Conservation (phyloP, 2,888 invertebrate genomes). For the Kryphioiulus occultus region DNA sequence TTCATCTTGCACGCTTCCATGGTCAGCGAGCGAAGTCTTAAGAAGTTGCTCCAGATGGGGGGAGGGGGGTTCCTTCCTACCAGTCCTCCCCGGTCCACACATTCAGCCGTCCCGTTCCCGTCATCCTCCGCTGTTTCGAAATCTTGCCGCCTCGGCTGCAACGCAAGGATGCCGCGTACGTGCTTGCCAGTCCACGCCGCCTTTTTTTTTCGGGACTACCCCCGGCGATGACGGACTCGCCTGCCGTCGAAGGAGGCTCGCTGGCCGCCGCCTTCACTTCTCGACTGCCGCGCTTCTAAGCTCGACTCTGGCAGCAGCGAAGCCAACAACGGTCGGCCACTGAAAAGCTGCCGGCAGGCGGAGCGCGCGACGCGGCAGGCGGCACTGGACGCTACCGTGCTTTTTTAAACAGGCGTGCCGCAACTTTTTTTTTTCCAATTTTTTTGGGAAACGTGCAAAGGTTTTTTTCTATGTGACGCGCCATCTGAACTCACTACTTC, state of each 20-base stretch:
- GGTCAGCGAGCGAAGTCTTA: background rate
- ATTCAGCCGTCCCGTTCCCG: background rate
- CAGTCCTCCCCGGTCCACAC: background rate
- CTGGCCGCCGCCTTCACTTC: background rate
- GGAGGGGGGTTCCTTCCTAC: background rate
- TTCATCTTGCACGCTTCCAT: background rate
- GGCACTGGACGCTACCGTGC: background rate
- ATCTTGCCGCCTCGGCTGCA: background rate
- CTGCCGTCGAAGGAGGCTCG: background rate
- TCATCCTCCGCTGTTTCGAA: conserved; percentile 5
- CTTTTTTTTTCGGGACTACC: background rate
- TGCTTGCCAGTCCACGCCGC: conserved; percentile 5
- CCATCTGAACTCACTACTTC: too few species aligned
- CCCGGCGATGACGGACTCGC: background rate
- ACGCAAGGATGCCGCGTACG: background rate
- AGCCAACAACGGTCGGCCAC: background rate
- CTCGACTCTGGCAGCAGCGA: background rate
- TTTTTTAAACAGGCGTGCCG: background rate
- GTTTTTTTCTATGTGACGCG: too few species aligned
- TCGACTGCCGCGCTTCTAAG: background rate
- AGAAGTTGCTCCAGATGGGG: background rate
- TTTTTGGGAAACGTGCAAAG: too few species aligned
- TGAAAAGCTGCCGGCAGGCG: background rate
- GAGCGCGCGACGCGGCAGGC: background rate
- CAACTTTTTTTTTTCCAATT: background rate